Percentiles rank a stretch among this genome's conserved stretches.
Conservation (phyloP, 92 coral and sea anemone species). For the Parazoanthus swiftii region DNA sequence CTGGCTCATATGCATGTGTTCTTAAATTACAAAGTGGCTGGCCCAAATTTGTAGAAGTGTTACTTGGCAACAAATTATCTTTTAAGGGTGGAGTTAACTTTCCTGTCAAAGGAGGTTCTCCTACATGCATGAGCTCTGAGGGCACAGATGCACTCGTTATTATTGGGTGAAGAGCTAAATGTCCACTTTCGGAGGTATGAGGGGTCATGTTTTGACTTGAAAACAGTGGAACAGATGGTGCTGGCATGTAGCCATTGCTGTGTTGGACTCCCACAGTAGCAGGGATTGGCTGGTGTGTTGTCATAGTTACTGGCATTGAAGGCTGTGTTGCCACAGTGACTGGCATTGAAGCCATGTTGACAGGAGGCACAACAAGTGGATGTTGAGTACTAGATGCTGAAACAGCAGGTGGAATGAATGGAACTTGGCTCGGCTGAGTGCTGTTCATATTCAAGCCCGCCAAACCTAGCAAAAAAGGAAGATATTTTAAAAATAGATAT, state of each 20-base stretch:
- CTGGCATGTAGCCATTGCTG: conserved; percentile 22
- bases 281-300: conserved; percentile 29
- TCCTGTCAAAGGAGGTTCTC: conserved; percentile 1
- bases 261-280: not conserved
- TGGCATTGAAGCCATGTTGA: not conserved
- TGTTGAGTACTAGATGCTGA: conserved; percentile 30
- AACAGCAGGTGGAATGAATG: conserved; percentile 1
- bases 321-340: conserved; percentile 24
- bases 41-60: conserved; percentile 58
- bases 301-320: conserved; percentile 17
- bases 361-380: conserved; percentile 29
- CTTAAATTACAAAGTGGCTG: conserved; percentile 75
- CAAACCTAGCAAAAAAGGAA: conserved; percentile 6
- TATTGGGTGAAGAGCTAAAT: conserved; percentile 34
- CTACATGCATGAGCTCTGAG: conserved; percentile 39
- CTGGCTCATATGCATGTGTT: conserved; percentile 80
- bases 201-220: conserved; percentile 3
- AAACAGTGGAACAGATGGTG: conserved; percentile 13
- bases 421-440: conserved; percentile 35
- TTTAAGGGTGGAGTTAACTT: conserved; percentile 31
- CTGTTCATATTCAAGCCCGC: conserved; percentile 27
- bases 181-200: conserved; percentile 11
- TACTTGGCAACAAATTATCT: conserved; percentile 18
- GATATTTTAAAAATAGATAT: not conserved
- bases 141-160: conserved; percentile 40